Percentiles rank a stretch among this genome's conserved stretches.
Conservation (phyloP, 2,888 invertebrate genomes). For the Oscheius sp. region DNA sequence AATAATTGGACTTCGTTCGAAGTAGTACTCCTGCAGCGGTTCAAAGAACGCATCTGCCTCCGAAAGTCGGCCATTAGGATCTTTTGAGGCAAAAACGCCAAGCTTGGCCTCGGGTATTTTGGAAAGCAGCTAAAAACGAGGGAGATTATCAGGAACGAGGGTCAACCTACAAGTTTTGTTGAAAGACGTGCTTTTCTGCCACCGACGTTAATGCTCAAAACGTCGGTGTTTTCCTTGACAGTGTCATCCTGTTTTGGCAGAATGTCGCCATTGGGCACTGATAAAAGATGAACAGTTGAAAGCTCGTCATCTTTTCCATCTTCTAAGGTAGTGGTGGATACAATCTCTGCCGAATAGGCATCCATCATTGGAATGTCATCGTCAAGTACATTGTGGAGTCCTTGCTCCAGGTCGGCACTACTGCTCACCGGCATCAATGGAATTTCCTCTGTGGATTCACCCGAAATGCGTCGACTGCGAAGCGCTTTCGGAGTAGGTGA, state of each 20-base stretch:
- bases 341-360: constrained; percentile 9
- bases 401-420: constrained; percentile 1
- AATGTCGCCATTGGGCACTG: constrained; percentile 15
- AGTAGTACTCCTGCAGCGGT: constrained; percentile 68
- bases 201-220: constrained; percentile 60
- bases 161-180: constrained; percentile 46
- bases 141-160: not conserved
- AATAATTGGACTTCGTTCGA: constrained; percentile 68
- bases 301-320: not conserved
- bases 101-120: constrained; percentile 26
- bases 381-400: not conserved
- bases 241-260: not conserved
- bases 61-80: constrained; percentile 61
- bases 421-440: constrained; percentile 2
- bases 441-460: not conserved
- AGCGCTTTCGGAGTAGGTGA: constrained; percentile 4
- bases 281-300: not conserved
- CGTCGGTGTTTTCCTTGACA: not conserved
- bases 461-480: not conserved
- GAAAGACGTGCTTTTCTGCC: constrained; percentile 60
- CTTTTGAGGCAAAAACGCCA: constrained; percentile 41
- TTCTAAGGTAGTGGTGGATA: constrained; percentile 6
- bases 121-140: constrained; percentile 13
- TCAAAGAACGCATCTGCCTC: constrained; percentile 71
- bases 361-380: constrained; percentile 27